Base-by-base conservation (phyloP, 2,888 invertebrate species). In the Apodemia mormo region DNA sequence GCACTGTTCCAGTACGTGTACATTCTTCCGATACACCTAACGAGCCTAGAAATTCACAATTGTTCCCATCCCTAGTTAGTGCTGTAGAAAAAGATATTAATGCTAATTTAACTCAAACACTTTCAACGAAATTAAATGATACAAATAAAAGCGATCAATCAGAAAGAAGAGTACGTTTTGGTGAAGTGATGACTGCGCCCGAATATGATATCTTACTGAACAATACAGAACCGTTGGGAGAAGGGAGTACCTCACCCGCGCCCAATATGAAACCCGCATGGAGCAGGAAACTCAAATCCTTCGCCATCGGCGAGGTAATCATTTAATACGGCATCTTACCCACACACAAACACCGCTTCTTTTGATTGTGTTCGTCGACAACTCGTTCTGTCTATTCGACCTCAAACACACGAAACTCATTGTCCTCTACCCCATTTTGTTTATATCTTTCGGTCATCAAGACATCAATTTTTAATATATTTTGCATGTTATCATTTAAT, bases 231-330 rank as follows among this genome's bases (percentile, higher is more conserved):
- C 81, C 81, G 72, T 82, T 79, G 84, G 82, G 82, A 81, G 89
- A 89, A 78, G 88, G 82, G 79, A 87, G 87, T 81, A 77, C 84
- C 81, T 84, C 88, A 83, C 85, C 87, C 82, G 83, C 84, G 77
- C 80, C 87, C 79, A 80, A 82, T 84, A 81, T 84, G 89, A 89
- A 85, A 88, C 90, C 92, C 87, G 89, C 88, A 88, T 89, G 90
- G 92, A 92, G 89, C 92, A 91, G 91, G 91, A 87, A 90, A 90
- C 84, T 89, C 87, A 92, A 92, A 93, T 85, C 92, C 90, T 92
- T 92, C 84, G 92, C 93, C 89, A 87, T 89, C 91, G 93, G 93
- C 93, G 93, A 94, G 93, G 94, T 93, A 94, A 92, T 83, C 87
- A 89, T 85, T 80, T 84, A 86, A 85, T 90, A 87, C 88, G 90